Evolutionary conservation across 2,888 invertebrate species (phyloP).

Genomic region (Acrobasis consociella): DNA sequence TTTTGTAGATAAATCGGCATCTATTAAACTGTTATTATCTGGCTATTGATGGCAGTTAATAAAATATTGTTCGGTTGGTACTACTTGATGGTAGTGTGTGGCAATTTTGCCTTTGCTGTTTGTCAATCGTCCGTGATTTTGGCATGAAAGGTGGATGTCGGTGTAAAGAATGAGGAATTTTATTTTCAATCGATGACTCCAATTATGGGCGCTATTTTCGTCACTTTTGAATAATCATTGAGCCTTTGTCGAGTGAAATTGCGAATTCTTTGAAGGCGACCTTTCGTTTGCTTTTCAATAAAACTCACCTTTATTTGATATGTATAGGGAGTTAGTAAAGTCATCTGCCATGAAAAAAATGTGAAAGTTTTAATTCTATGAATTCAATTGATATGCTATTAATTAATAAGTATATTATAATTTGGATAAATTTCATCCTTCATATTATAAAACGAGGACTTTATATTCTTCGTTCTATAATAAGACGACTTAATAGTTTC

Average conservation of each 20-base stretch:
- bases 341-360: no score
- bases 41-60: conserved; percentile 71
- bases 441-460: no score
- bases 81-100: conserved; percentile 47
- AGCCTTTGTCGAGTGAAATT: background rate
- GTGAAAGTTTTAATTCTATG: no score
- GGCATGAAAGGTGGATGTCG: background rate
- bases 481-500: no score
- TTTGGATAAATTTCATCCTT: no score
- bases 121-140: conserved; percentile 14
- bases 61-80: conserved; percentile 69
- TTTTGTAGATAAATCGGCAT: conserved; percentile 68
- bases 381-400: no score
- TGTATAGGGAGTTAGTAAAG: no score
- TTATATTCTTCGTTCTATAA: no score
- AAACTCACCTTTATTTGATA: background rate
- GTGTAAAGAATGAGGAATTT: conserved; percentile 2
- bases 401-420: no score
- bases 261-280: background rate
- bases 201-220: conserved; percentile 10
- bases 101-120: conserved; percentile 47
- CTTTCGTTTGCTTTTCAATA: background rate
- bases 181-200: conserved; percentile 16
- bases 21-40: conserved; percentile 79
- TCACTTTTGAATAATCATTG: conserved; percentile 8